Conservation (phyloP, 1,140 invertebrate genomes). For the Semibalanus balanoides region DNA sequence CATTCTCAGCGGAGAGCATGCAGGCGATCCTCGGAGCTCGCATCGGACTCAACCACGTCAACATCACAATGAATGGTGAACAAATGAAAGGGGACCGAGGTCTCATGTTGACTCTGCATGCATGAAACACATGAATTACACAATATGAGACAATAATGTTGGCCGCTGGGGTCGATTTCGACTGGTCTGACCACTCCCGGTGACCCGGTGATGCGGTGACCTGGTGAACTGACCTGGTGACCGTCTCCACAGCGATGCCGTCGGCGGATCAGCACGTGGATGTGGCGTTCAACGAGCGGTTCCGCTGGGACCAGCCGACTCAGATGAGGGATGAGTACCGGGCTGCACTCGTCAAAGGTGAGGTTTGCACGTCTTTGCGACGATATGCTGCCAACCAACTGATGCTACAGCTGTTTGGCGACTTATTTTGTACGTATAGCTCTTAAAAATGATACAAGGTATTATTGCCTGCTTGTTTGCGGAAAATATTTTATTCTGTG, state of each 20-base stretch:
- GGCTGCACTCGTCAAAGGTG: constrained; percentile 52
- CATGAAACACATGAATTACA: too few relatives aligned
- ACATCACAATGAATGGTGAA: constrained; percentile 79
- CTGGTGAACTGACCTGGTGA: not conserved
- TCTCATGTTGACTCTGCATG: not conserved
- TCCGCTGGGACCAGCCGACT: constrained; percentile 66
- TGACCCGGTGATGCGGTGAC: not conserved
- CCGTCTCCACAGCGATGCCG: not conserved
- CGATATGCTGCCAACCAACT: too few relatives aligned
- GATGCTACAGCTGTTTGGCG: too few relatives aligned
- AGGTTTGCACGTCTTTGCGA: too few relatives aligned
- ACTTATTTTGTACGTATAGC: too few relatives aligned
- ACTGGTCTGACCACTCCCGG: too few relatives aligned
- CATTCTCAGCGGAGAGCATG: constrained; percentile 77
- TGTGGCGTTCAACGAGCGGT: constrained; percentile 80
- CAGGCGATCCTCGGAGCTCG: constrained; percentile 75
- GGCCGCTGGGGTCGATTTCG: too few relatives aligned
- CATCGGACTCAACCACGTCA: constrained; percentile 86
- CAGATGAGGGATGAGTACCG: constrained; percentile 69
- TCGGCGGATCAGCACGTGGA: not conserved
- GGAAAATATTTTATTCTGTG: too few relatives aligned
- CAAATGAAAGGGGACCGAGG: not conserved
- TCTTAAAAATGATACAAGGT: too few relatives aligned
- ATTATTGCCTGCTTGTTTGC: too few relatives aligned
- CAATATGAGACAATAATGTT: too few relatives aligned